phyloP scores from a whole-genome alignment of 30 jellyfish, hydroid and myxozoan species.

The Pelagia noctiluca region DNA sequence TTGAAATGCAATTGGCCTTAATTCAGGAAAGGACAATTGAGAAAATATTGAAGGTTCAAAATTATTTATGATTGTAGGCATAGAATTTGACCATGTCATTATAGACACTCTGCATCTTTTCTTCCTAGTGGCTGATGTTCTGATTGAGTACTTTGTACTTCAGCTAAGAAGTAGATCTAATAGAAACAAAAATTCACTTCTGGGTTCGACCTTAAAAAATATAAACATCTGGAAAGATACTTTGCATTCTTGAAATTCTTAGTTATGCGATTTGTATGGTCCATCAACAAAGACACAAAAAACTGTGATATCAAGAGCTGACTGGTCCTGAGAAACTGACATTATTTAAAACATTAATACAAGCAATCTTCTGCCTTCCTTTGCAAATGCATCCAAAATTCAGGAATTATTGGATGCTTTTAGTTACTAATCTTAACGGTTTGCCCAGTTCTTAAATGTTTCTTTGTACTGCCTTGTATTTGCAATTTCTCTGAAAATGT shows the following conservation, averaged over 20 bases:
- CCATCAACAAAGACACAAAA: constrained; percentile 5
- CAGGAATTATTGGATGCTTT: constrained; percentile 42
- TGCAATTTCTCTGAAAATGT: constrained; percentile 3
- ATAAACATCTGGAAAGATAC: constrained; percentile 23
- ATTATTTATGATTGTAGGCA: too few species aligned
- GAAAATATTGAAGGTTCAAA: too few species aligned
- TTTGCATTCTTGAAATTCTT: not conserved
- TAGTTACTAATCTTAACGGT: not conserved
- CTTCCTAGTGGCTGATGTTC: too few species aligned
- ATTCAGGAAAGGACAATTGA: too few species aligned
- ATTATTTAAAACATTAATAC: not conserved
- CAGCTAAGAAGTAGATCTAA: too few species aligned
- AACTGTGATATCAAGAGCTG: not conserved
- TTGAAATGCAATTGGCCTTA: too few species aligned
- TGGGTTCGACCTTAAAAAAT: constrained; percentile 10
- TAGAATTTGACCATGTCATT: too few species aligned
- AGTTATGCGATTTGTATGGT: not conserved
- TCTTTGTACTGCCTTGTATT: constrained; percentile 1
- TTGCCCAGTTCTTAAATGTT: not conserved
- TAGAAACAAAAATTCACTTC: too few species aligned
- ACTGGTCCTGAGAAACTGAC: constrained; percentile 38
- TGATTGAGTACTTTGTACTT: too few species aligned
- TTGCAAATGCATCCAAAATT: not conserved
- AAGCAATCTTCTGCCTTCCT: constrained; percentile 31
- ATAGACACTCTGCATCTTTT: too few species aligned